Conservation (phyloP, 35 echinoderm and acorn worm genomes). For the Patiria miniata region DNA sequence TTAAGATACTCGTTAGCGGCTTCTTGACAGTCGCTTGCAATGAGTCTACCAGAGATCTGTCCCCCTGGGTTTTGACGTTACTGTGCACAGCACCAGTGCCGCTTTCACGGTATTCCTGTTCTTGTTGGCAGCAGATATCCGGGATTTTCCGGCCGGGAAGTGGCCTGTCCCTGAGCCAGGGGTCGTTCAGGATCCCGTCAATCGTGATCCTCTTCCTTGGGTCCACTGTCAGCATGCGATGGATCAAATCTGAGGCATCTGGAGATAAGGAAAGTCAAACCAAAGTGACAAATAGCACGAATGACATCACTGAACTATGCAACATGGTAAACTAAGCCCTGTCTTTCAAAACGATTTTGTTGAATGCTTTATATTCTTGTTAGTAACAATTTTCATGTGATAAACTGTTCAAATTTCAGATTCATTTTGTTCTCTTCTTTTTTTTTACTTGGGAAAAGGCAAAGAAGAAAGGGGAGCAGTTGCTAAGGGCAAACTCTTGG, state of each 20-base stretch:
- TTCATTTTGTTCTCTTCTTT: too few species aligned
- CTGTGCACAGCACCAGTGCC: neutral
- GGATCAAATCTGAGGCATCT: constrained; percentile 87
- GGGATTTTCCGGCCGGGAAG: constrained; percentile 15
- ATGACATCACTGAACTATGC: neutral
- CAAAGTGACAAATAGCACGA: neutral
- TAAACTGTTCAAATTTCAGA: too few species aligned
- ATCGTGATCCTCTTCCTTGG: constrained; percentile 76
- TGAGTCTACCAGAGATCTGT: neutral
- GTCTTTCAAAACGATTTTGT: neutral
- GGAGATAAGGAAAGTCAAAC: constrained; percentile 33
- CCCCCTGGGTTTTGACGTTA: constrained; percentile 15
- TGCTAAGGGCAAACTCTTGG: too few species aligned
- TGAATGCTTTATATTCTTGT: neutral
- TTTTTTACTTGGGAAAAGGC: too few species aligned
- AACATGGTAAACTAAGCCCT: neutral
- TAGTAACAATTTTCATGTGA: neutral
- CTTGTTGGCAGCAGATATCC: constrained; percentile 16
- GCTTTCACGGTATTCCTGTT: neutral
- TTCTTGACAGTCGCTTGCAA: constrained; percentile 16
- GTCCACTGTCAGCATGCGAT: constrained; percentile 73
- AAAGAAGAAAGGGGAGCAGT: too few species aligned
- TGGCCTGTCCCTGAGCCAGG: constrained; percentile 59
- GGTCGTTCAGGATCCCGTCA: constrained; percentile 72
- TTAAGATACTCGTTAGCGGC: constrained; percentile 69